Conservation (phyloP, 1,140 invertebrate genomes). For the Elymnias hypermnestra region DNA sequence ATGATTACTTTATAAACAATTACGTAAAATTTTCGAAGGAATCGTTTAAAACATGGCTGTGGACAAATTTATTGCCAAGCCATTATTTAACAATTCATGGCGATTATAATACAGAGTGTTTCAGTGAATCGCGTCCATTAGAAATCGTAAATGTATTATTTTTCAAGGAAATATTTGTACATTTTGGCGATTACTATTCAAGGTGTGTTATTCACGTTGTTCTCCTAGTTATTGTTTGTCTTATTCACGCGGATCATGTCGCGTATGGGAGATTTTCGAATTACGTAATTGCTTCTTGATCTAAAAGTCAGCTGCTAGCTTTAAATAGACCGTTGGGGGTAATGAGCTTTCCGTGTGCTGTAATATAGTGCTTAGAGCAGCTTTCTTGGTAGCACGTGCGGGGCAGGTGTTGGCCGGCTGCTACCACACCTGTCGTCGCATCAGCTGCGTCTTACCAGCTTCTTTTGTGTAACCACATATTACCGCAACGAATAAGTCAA, state of each 20-base stretch:
- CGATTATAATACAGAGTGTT: constrained; percentile 11
- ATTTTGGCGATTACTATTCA: constrained; percentile 29
- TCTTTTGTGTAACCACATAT: constrained; percentile 18
- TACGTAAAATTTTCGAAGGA: too few relatives aligned
- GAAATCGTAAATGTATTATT: constrained; percentile 14
- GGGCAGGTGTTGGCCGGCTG: constrained; percentile 68
- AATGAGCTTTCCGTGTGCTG: constrained; percentile 39
- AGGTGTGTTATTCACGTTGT: constrained; percentile 23
- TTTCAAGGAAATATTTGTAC: constrained; percentile 14
- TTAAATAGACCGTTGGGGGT: constrained; percentile 23
- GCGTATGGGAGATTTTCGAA: constrained; percentile 8
- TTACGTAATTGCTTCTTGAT: constrained; percentile 14
- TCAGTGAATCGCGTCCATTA: constrained; percentile 18
- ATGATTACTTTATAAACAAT: neutral
- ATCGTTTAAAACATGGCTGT: too few relatives aligned
- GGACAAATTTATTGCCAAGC: constrained; percentile 23
- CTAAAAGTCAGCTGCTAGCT: constrained; percentile 13
- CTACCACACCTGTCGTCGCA: constrained; percentile 58
- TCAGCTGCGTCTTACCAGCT: constrained; percentile 50
- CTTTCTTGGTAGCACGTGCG: constrained; percentile 64
- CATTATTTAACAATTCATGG: constrained; percentile 46
- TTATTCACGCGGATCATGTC: constrained; percentile 4
- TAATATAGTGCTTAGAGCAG: constrained; percentile 48
- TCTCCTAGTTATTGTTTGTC: constrained; percentile 14
- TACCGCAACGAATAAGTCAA: constrained; percentile 3